phyloP scores from a whole-genome alignment of 2,113 vertebrate species.

The Riparia riparia region DNA sequence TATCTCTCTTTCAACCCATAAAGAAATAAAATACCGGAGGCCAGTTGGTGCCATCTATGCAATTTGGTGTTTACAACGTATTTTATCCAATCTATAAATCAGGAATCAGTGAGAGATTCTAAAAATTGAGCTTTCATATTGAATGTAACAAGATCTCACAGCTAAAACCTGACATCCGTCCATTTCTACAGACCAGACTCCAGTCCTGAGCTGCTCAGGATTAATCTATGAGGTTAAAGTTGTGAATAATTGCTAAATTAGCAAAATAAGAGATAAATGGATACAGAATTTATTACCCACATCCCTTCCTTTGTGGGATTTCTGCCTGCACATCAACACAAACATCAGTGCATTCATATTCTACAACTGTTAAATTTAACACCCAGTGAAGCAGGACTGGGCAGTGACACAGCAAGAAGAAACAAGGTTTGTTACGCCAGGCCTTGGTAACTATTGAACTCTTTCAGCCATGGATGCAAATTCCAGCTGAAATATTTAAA shows the following conservation, averaged over 20 bases:
- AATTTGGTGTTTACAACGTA: fast-evolving
- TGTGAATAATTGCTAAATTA: too few species aligned
- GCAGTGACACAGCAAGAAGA: neutral
- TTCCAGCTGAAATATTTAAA: conserved; percentile 42
- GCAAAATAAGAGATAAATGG: neutral
- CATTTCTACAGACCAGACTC: neutral
- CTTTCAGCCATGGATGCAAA: neutral
- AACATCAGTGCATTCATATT: fast-evolving
- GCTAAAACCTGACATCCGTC: neutral
- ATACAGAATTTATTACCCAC: neutral
- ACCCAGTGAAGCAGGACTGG: neutral
- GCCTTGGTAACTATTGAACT: neutral
- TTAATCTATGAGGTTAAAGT: neutral
- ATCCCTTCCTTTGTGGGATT: neutral
- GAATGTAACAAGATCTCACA: neutral
- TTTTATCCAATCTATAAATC: neutral
- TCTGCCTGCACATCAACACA: neutral
- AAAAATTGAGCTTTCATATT: neutral
- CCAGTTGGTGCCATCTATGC: neutral
- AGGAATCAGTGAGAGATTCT: neutral
- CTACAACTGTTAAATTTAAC: neutral
- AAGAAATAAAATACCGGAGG: neutral
- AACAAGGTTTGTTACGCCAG: neutral
- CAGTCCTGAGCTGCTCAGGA: neutral
- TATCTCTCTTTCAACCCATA: neutral